Percentiles rank a stretch among this genome's conserved stretches.
Conservation (phyloP, 2,113 vertebrate genomes). For the Manacus vitellinus region DNA sequence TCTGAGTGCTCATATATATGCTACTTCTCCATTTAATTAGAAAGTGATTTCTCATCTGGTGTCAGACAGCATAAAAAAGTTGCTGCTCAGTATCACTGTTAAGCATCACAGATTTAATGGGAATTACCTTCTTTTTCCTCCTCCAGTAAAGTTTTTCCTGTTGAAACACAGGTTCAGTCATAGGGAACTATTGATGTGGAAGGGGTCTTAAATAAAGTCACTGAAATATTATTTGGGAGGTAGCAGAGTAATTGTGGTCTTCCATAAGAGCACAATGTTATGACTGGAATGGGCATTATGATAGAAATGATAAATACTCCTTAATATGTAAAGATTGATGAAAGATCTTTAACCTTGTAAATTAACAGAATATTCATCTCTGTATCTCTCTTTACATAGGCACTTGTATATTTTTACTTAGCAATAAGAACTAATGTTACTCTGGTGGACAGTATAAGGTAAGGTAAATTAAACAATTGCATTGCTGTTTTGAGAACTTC, state of each 20-base stretch:
- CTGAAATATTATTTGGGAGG: neutral
- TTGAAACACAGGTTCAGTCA: neutral
- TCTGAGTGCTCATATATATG: neutral
- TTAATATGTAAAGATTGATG: neutral
- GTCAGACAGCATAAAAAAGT: neutral
- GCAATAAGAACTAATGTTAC: neutral
- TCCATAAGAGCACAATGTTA: neutral
- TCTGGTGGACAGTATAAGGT: neutral
- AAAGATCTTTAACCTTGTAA: neutral
- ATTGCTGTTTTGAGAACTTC: neutral
- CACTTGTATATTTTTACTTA: neutral
- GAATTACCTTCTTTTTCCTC: rapidly evolving
- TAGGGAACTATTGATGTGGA: neutral
- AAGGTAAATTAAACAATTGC: neutral
- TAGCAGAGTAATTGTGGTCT: neutral
- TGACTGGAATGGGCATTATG: neutral
- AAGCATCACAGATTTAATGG: neutral
- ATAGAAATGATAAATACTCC: neutral
- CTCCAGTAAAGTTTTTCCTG: neutral
- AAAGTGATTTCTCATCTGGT: neutral
- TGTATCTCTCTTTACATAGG: neutral
- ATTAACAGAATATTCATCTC: neutral
- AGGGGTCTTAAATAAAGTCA: neutral
- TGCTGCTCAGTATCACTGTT: neutral
- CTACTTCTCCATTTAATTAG: neutral